These are phyloP conservation scores for Morbakka virulenta DNA, from an alignment of 30 jellyfish, hydroid and myxozoan species.

Conservation along the genomic window DNA sequence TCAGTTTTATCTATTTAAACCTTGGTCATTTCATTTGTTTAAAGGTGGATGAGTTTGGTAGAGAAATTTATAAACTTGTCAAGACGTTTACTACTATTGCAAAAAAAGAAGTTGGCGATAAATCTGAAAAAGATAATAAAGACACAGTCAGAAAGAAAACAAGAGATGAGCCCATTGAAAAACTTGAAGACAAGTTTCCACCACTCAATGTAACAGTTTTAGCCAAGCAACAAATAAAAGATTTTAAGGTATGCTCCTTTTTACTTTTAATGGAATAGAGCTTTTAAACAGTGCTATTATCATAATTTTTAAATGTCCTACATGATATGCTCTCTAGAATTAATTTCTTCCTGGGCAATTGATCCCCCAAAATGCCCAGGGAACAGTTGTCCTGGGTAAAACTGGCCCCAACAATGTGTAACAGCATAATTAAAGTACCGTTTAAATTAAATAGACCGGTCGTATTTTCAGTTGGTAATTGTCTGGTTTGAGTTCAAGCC, in stretches of 20 bases:
- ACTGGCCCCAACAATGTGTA: too few relatives aligned
- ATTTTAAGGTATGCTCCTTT: conserved; percentile 51
- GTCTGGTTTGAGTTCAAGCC: too few relatives aligned
- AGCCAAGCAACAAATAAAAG: conserved; percentile 62
- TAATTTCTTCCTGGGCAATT: neutral
- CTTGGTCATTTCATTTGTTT: too few relatives aligned
- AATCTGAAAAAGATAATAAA: conserved; percentile 44
- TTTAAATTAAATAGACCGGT: too few relatives aligned
- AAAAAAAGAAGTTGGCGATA: conserved; percentile 62
- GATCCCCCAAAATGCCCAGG: too few relatives aligned
- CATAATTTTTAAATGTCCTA: neutral
- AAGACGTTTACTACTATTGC: conserved; percentile 78
- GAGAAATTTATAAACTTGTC: conserved; percentile 81
- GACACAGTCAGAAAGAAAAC: conserved; percentile 38
- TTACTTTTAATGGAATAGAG: neutral
- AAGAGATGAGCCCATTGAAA: conserved; percentile 47
- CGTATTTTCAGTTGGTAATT: too few relatives aligned
- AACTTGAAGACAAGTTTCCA: conserved; percentile 60
- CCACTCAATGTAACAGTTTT: conserved; percentile 82
- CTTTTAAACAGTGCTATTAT: neutral
- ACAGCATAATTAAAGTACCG: too few relatives aligned
- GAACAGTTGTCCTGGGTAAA: too few relatives aligned
- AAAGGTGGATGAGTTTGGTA: conserved; percentile 93
- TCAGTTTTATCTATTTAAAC: neutral
- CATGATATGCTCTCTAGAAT: neutral